A percentile compares a stretch with the other conserved stretches of the same genome.
These are phyloP conservation scores for Naja naja DNA, from an alignment of 2,113 vertebrate species.

Conservation along the genomic window DNA sequence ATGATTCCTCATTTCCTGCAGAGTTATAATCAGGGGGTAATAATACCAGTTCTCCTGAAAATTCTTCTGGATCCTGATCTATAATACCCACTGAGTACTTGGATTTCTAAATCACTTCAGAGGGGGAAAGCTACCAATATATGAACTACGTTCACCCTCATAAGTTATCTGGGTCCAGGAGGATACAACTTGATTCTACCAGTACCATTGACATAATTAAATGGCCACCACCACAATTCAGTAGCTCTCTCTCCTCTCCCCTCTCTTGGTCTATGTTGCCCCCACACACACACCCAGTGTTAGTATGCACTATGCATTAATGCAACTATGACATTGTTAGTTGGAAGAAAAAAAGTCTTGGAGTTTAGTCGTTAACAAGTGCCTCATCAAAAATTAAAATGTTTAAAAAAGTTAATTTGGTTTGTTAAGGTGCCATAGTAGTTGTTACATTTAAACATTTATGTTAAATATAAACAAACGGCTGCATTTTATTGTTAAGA, in stretches of 20 bases:
- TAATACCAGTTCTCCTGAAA: background rate
- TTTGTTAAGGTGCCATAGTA: slow-evolving; percentile 91
- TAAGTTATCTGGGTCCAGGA: background rate
- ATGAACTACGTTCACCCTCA: background rate
- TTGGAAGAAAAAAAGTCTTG: slow-evolving; percentile 75
- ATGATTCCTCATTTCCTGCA: background rate
- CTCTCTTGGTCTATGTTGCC: background rate
- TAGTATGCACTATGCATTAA: slow-evolving; percentile 79
- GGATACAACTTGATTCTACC: background rate
- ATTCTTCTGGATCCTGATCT: background rate
- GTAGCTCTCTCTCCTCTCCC: background rate
- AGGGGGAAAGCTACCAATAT: background rate
- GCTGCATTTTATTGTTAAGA: slow-evolving; percentile 74
- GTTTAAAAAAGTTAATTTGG: slow-evolving; percentile 69
- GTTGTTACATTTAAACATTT: slow-evolving; percentile 70
- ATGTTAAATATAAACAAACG: slow-evolving; percentile 79
- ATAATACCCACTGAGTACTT: background rate
- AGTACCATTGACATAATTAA: background rate
- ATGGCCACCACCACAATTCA: background rate
- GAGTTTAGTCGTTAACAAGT: slow-evolving; percentile 88
- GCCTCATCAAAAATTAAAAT: slow-evolving; percentile 80
- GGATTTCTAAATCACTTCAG: background rate
- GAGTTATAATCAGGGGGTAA: background rate
- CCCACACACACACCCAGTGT: slow-evolving; percentile 3
- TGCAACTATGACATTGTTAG: slow-evolving; percentile 80